Percentiles rank a stretch among this genome's conserved stretches.
Evolutionary conservation across 2,888 invertebrate species (phyloP).

Genomic region (Melolontha melolontha): DNA sequence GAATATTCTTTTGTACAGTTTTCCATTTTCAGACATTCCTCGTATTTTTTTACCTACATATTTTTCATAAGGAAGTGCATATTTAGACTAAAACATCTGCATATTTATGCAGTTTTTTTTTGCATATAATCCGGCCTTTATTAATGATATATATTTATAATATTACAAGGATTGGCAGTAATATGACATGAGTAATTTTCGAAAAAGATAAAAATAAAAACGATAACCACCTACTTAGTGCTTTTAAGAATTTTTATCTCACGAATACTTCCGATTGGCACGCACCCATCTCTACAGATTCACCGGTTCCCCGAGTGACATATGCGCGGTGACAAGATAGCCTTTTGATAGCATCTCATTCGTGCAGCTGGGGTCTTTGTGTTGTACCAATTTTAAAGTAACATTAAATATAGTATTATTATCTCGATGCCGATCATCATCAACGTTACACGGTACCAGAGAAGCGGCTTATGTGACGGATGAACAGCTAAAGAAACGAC

Average conservation of each 20-base stretch:
- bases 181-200: no score
- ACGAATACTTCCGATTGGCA: conserved; percentile 16
- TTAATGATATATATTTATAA: no score
- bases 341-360: conserved; percentile 60
- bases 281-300: conserved; percentile 36
- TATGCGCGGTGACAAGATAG: conserved; percentile 61
- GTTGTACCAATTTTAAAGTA: conserved; percentile 61
- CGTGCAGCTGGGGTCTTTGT: conserved; percentile 61
- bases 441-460: not conserved
- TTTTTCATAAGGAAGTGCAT: no score
- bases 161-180: no score
- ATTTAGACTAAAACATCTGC: no score
- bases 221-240: not conserved
- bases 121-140: no score
- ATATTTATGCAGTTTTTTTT: no score
- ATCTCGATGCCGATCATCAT: conserved; percentile 52
- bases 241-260: not conserved
- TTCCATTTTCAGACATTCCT: no score
- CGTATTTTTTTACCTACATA: no score
- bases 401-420: conserved; percentile 59
- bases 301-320: conserved; percentile 55
- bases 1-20: no score
- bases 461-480: no score
- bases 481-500: conserved; percentile 26
- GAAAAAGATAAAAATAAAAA: not conserved